Conservation (phyloP, 2,797 vertebrate genomes). For the Aotus griseimembra region DNA sequence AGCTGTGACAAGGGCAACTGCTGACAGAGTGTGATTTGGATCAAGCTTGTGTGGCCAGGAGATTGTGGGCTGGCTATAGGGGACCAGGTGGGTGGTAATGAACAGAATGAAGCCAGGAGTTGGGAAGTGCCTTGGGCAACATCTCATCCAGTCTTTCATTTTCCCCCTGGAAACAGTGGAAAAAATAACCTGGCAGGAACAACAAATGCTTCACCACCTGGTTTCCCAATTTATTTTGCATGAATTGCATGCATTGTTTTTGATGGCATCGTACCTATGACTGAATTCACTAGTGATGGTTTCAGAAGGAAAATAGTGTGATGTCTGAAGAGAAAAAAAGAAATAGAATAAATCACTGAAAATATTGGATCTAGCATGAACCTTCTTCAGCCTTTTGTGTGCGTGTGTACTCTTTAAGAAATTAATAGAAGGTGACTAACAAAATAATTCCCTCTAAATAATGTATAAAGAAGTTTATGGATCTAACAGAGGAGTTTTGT, state of each 20-base stretch:
- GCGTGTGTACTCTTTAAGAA: not conserved
- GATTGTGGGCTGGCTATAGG: fast-evolving
- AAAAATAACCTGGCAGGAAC: not conserved
- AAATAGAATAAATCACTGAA: not conserved
- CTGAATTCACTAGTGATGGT: fast-evolving
- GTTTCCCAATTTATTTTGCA: not conserved
- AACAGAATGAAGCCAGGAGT: too few species aligned
- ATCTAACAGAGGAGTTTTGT: not conserved
- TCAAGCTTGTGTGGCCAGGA: not conserved
- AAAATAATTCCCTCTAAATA: not conserved
- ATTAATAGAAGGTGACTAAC: not conserved
- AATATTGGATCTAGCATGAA: too few species aligned
- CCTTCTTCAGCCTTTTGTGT: too few species aligned
- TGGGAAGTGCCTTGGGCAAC: fast-evolving
- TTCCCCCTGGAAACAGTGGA: not conserved
- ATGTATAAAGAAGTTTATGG: not conserved
- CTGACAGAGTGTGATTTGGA: not conserved
- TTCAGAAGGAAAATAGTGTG: not conserved
- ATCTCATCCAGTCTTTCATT: not conserved
- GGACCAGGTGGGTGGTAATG: not conserved
- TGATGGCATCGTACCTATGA: not conserved
- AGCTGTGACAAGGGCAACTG: fast-evolving
- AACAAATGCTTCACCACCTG: not conserved
- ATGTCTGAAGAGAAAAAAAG: not conserved
- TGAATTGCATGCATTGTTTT: fast-evolving